Evolutionary conservation across 2,888 invertebrate genomes (phyloP).

Genomic region (Listrodromus nycthemerus): DNA sequence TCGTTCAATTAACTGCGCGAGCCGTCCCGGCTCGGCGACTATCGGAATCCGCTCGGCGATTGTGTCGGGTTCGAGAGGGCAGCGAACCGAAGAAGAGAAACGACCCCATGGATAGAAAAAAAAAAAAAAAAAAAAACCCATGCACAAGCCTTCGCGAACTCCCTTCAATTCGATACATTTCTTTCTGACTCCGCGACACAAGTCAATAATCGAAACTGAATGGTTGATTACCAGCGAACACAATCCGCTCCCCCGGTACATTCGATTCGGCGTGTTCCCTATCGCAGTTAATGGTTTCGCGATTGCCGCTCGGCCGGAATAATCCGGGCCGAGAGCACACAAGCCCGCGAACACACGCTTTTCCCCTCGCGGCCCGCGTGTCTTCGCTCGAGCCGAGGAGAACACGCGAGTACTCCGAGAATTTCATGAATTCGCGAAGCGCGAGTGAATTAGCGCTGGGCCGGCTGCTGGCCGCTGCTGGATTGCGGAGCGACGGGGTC

Average conservation of each 20-base stretch:
- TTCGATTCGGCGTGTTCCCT: constrained; percentile 34
- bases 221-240: constrained; percentile 35
- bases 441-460: constrained; percentile 58
- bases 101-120: neutral
- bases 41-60: constrained; percentile 14
- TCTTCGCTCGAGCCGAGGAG: neutral
- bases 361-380: neutral
- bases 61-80: neutral
- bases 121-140: neutral
- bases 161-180: neutral
- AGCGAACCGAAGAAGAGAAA: constrained; percentile 9
- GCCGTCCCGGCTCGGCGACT: constrained; percentile 13
- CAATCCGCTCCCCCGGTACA: constrained; percentile 26
- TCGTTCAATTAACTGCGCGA: constrained; percentile 50
- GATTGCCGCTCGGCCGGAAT: constrained; percentile 36
- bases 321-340: constrained; percentile 30
- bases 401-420: constrained; percentile 4
- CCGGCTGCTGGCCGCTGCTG: constrained; percentile 3
- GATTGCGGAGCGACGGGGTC: constrained; percentile 42
- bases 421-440: constrained; percentile 63
- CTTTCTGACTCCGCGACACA: neutral
- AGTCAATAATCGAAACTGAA: constrained; percentile 12
- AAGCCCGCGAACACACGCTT: neutral
- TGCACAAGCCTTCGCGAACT: neutral
- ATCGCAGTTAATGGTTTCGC: constrained; percentile 49